Evolutionary conservation across 92 coral and sea anemone species (phyloP).

Genomic region (Palythoa caribaeorum): DNA sequence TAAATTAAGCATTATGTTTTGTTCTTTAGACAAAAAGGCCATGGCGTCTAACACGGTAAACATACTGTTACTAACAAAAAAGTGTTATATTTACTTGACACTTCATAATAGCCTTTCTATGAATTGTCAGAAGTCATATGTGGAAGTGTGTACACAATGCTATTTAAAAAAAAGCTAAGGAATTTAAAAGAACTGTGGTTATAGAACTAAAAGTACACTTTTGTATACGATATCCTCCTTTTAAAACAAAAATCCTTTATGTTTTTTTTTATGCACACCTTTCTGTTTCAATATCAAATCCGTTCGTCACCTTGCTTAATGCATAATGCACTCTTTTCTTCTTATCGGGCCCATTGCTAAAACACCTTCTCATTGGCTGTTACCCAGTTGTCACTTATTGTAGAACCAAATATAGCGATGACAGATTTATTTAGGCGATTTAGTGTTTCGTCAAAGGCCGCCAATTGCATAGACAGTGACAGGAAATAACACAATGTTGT

Average conservation of each 20-base stretch:
- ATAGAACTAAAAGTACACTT: background rate
- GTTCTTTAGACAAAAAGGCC: constrained; percentile 57
- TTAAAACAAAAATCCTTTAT: background rate
- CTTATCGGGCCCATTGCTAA: constrained; percentile 43
- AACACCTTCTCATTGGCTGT: constrained; percentile 43
- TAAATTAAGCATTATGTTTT: constrained; percentile 67
- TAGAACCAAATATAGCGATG: constrained; percentile 48
- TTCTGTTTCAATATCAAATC: constrained; percentile 45
- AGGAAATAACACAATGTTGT: constrained; percentile 40
- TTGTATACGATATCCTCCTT: background rate
- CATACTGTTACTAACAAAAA: constrained; percentile 53
- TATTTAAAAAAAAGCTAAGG: background rate
- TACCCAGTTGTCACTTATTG: constrained; percentile 29
- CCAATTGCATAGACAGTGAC: constrained; percentile 35
- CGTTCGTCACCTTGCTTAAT: constrained; percentile 31
- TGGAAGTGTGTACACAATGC: constrained; percentile 10
- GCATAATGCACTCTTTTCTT: constrained; percentile 52
- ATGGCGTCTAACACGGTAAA: constrained; percentile 67
- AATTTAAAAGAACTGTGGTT: background rate
- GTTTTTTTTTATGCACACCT: background rate
- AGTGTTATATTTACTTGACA: constrained; percentile 41
- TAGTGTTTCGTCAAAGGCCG: constrained; percentile 42
- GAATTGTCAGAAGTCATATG: background rate
- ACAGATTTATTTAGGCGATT: constrained; percentile 37
- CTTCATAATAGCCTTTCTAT: constrained; percentile 25